Percentiles rank a stretch among this genome's conserved stretches.
phyloP scores from a whole-genome alignment of 2,113 vertebrate genomes.

The Hydropotes inermis region DNA sequence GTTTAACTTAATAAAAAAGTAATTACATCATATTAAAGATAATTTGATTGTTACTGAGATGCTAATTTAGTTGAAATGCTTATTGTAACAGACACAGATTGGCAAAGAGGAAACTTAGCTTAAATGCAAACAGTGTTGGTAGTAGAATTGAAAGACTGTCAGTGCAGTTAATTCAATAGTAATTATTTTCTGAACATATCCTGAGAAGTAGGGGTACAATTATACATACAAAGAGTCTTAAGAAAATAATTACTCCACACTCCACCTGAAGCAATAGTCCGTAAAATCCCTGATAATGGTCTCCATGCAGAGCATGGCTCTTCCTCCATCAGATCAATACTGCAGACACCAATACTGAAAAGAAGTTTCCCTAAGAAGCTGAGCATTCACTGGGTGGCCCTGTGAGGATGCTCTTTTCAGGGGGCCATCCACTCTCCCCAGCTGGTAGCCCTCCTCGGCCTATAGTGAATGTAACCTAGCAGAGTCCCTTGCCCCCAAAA shows the following conservation, averaged over 20 bases:
- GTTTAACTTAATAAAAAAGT: constrained; percentile 66
- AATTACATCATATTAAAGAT: constrained; percentile 78
- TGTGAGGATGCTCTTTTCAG: not conserved
- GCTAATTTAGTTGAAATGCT: constrained; percentile 72
- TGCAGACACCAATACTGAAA: fast-evolving
- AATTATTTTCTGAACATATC: constrained; percentile 60
- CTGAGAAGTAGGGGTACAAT: constrained; percentile 36
- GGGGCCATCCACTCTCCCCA: fast-evolving
- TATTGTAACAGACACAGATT: constrained; percentile 70
- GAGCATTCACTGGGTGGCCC: not conserved
- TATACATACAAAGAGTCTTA: constrained; percentile 60
- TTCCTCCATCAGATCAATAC: not conserved
- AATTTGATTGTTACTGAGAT: constrained; percentile 73
- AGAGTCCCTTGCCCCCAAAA: not conserved
- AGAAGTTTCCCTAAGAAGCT: not conserved
- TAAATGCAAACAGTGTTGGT: constrained; percentile 52
- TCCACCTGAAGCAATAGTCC: constrained; percentile 20
- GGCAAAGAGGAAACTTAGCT: constrained; percentile 50
- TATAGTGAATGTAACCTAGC: not conserved
- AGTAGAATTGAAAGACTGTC: constrained; percentile 63
- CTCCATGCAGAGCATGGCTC: not conserved
- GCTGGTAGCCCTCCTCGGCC: not conserved
- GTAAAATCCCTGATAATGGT: not conserved
- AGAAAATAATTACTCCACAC: constrained; percentile 44
- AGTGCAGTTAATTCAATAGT: constrained; percentile 50